phyloP scores from a whole-genome alignment of 2,888 invertebrate genomes.

The Tolmerus cingulatus region DNA sequence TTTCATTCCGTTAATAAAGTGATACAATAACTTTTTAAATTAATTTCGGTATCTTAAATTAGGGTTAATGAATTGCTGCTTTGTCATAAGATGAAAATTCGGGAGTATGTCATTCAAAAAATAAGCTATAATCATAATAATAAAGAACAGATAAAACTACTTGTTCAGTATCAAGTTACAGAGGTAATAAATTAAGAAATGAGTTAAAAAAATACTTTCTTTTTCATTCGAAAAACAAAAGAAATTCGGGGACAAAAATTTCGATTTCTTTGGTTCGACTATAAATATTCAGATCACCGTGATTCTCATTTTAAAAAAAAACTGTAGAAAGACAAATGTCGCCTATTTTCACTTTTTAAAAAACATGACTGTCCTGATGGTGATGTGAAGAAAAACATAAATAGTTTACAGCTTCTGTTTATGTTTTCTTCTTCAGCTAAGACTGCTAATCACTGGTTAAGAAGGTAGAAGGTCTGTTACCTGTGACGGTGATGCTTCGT shows the following conservation, averaged over 20 bases:
- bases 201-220: not conserved
- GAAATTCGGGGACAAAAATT: not conserved
- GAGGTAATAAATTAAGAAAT: not conserved
- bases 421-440: not conserved
- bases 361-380: not conserved
- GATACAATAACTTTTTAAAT: not conserved
- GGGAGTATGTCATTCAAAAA: not conserved
- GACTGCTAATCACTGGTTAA: not conserved
- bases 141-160: not conserved
- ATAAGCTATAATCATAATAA: not conserved
- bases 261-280: not conserved
- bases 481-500: not conserved
- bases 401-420: not conserved
- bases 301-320: not conserved
- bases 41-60: not conserved
- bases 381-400: not conserved
- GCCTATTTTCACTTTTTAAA: not conserved
- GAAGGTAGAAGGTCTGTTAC: not conserved
- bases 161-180: not conserved
- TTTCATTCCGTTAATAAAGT: not conserved
- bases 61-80: not conserved
- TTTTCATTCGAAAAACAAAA: not conserved
- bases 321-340: not conserved
- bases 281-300: not conserved
- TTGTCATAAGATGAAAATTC: not conserved